A percentile compares a stretch with the other conserved stretches of the same genome.
phyloP scores from a whole-genome alignment of 2,797 vertebrate species.

The Garrulus glandarius region DNA sequence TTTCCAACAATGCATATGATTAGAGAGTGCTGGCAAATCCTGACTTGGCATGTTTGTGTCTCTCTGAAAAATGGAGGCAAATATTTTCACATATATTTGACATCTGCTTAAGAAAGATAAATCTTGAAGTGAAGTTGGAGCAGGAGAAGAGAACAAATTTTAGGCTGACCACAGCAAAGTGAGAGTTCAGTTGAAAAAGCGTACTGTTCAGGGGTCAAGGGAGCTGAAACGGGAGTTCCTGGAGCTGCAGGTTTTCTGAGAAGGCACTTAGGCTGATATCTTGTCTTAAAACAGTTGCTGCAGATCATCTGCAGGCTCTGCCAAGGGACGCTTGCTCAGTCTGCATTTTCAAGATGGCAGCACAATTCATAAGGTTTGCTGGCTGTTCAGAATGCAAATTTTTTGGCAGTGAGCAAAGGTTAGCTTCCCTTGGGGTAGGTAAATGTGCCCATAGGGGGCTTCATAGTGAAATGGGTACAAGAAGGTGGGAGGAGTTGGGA shows the following conservation, averaged over 20 bases:
- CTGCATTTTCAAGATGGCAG: background rate
- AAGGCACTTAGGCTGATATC: background rate
- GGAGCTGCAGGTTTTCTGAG: background rate
- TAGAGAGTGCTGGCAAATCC: background rate
- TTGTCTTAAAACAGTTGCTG: background rate
- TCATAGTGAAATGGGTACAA: background rate
- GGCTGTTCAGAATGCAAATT: background rate
- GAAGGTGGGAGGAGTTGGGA: background rate
- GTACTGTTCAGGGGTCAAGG: background rate
- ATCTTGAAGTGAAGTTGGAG: background rate
- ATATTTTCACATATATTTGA: background rate
- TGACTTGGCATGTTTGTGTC: background rate
- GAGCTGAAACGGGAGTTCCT: background rate
- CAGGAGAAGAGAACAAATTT: background rate
- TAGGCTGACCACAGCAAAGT: background rate
- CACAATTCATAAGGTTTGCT: background rate
- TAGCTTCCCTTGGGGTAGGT: background rate
- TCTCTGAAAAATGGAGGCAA: background rate
- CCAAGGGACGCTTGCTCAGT: background rate
- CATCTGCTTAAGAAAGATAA: background rate
- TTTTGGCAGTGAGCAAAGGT: background rate
- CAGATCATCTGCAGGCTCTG: background rate
- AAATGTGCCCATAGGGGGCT: background rate
- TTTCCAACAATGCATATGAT: background rate
- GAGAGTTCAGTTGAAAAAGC: background rate